Conservation (phyloP, 53 echinoderm and acorn worm species). For the Patiria pectinifera region DNA sequence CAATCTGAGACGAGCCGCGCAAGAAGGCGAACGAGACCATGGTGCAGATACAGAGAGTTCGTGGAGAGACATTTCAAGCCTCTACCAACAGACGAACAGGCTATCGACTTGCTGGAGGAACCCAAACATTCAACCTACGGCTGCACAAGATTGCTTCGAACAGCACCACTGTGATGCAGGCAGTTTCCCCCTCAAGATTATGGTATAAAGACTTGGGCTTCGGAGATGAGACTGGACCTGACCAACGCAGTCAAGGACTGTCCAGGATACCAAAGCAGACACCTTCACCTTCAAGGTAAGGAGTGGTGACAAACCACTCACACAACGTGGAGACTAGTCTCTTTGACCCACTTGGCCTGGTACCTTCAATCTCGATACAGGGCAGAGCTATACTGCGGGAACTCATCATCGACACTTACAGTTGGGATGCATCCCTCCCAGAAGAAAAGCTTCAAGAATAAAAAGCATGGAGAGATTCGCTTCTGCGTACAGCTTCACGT, state of each 20-base stretch:
- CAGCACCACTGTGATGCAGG: constrained; percentile 45
- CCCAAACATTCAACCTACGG: constrained; percentile 24
- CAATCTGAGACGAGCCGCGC: constrained; percentile 37
- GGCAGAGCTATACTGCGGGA: constrained; percentile 54
- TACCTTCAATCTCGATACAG: constrained; percentile 54
- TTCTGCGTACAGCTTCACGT: constrained; percentile 16
- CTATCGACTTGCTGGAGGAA: constrained; percentile 42
- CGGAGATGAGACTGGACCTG: neutral
- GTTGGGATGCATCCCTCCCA: constrained; percentile 41
- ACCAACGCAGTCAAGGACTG: constrained; percentile 37
- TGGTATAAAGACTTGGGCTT: constrained; percentile 43
- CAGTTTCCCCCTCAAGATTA: constrained; percentile 42
- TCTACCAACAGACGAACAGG: neutral
- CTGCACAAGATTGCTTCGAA: constrained; percentile 71
- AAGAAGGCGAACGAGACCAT: constrained; percentile 26
- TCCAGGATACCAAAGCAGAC: constrained; percentile 47
- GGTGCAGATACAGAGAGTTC: constrained; percentile 40
- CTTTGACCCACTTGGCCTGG: constrained; percentile 62
- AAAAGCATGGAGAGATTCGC: constrained; percentile 24
- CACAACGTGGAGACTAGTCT: constrained; percentile 56
- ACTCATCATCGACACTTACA: constrained; percentile 26
- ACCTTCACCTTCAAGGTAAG: constrained; percentile 52
- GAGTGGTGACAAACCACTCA: constrained; percentile 24
- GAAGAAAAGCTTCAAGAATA: constrained; percentile 27
- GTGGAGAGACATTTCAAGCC: constrained; percentile 69